phyloP scores from a whole-genome alignment of 2,888 invertebrate species.

The Limnephilus auricula region DNA sequence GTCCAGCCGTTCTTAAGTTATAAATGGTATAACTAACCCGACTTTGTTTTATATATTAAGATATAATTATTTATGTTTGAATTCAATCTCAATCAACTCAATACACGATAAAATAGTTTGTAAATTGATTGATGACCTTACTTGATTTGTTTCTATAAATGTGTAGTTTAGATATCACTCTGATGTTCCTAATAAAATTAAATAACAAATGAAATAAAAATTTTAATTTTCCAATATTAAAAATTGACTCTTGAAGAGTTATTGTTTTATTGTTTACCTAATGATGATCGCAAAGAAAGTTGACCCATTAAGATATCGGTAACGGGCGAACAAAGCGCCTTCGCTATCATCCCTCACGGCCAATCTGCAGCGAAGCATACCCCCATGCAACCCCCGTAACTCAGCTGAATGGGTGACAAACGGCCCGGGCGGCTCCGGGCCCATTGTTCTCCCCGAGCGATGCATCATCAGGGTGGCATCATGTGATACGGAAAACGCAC shows the following conservation, averaged over 20 bases:
- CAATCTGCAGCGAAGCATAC: background rate
- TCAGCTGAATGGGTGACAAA: background rate
- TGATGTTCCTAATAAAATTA: too few species aligned
- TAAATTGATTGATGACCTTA: too few species aligned
- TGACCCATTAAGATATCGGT: background rate
- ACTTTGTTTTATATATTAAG: too few species aligned
- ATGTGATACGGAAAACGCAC: background rate
- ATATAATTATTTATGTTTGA: too few species aligned
- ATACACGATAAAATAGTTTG: too few species aligned
- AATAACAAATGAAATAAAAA: too few species aligned
- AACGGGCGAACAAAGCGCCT: background rate
- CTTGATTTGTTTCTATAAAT: too few species aligned
- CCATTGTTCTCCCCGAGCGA: background rate
- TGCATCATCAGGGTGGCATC: background rate
- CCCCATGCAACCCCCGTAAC: background rate
- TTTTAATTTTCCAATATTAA: too few species aligned
- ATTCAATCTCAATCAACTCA: too few species aligned
- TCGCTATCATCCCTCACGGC: background rate
- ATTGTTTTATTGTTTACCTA: background rate
- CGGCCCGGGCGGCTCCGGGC: background rate
- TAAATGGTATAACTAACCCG: too few species aligned
- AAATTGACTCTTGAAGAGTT: background rate
- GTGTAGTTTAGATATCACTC: too few species aligned
- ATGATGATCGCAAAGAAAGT: background rate
- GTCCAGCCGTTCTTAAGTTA: too few species aligned